Conservation (phyloP, 2,113 vertebrate genomes). For the Bambusicola thoracicus region DNA sequence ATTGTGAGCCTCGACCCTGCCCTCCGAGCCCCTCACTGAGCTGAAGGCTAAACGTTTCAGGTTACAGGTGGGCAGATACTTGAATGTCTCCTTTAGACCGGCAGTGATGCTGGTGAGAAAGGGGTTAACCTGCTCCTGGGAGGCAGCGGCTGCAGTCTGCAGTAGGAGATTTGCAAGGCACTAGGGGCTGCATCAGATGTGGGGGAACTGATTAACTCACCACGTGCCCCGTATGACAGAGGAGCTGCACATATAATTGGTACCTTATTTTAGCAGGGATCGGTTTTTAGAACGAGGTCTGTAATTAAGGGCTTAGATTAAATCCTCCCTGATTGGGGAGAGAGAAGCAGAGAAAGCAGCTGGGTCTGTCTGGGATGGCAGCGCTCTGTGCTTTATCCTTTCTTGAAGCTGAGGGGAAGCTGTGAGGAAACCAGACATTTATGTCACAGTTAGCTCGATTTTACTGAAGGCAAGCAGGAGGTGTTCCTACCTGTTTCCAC, state of each 20-base stretch:
- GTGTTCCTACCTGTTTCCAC: background rate
- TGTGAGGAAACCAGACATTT: background rate
- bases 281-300: background rate
- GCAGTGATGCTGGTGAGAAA: background rate
- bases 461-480: slow-evolving; percentile 24
- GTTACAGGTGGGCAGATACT: background rate
- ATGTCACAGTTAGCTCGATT: background rate
- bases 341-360: slow-evolving; percentile 6
- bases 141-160: background rate
- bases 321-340: background rate
- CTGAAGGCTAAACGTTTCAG: background rate
- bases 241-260: background rate
- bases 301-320: slow-evolving; percentile 46
- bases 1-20: background rate
- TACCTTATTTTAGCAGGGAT: slow-evolving; percentile 27
- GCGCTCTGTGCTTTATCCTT: background rate
- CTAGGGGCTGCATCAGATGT: background rate
- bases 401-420: background rate
- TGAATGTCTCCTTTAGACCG: background rate
- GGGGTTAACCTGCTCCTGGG: background rate
- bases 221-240: background rate
- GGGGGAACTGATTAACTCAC: slow-evolving; percentile 33
- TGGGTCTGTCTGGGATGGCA: background rate
- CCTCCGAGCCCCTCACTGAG: background rate
- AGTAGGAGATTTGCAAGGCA: slow-evolving; percentile 17